A percentile compares a stretch with the other conserved stretches of the same genome.
Evolutionary conservation across 2,888 invertebrate genomes (phyloP).

Genomic region (Cheilosia vernalis): DNA sequence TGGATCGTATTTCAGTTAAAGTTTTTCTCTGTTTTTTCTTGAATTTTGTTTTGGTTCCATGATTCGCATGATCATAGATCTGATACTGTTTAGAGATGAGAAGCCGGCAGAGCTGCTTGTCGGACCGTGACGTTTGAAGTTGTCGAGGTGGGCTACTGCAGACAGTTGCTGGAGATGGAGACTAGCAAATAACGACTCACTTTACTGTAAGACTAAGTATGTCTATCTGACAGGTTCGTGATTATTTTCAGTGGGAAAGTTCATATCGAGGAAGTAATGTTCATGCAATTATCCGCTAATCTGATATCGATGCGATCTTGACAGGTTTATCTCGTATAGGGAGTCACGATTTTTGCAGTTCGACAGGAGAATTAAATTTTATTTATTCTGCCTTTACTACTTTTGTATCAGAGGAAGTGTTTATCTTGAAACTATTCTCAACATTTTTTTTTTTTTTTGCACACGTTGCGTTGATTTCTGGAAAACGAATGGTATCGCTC

Average conservation of each 20-base stretch:
- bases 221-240: constrained; percentile 4
- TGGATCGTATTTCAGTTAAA: constrained; percentile 53
- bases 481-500: no score
- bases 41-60: constrained; percentile 60
- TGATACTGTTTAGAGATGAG: constrained; percentile 3
- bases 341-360: constrained; percentile 15
- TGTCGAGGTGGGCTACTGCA: background rate
- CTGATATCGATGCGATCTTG: constrained; percentile 3
- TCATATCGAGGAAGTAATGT: background rate
- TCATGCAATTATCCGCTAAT: background rate
- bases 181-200: background rate
- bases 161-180: background rate
- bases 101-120: constrained; percentile 17
- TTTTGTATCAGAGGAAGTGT: no score
- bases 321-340: background rate
- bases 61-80: constrained; percentile 39
- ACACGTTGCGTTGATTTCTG: no score
- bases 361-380: no score
- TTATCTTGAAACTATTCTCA: no score
- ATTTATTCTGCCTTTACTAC: no score
- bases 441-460: no score
- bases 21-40: constrained; percentile 41
- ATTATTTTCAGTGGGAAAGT: background rate
- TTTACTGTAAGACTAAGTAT: background rate
- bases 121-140: constrained; percentile 1